A percentile compares a stretch with the other conserved stretches of the same genome.
phyloP scores from a whole-genome alignment of 2,113 vertebrate species.

The Phocoena phocoena region DNA sequence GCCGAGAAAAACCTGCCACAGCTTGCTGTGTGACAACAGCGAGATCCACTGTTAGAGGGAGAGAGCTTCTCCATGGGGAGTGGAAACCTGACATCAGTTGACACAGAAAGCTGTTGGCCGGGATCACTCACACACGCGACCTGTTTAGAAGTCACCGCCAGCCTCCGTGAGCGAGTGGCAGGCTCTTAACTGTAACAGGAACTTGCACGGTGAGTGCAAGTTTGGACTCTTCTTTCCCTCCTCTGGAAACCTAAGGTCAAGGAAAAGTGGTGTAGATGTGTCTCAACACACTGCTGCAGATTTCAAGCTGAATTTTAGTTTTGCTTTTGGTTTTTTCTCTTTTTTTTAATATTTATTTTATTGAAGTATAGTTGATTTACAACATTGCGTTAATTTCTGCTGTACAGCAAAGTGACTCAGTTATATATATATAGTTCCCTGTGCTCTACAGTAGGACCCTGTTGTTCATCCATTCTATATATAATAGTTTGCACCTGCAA shows the following conservation, averaged over 20 bases:
- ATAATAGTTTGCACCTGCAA: background rate
- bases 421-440: too few relatives aligned
- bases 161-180: background rate
- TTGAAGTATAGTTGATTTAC: too few relatives aligned
- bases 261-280: background rate
- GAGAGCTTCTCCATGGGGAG: background rate
- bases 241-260: background rate
- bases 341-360: too few relatives aligned
- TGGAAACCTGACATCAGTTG: background rate
- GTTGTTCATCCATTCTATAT: background rate
- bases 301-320: background rate
- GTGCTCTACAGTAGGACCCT: background rate
- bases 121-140: background rate
- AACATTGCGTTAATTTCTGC: too few relatives aligned
- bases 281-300: background rate
- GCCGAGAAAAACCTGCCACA: background rate
- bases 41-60: background rate
- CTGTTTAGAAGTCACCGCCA: background rate
- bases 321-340: background rate
- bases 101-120: background rate
- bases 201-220: background rate
- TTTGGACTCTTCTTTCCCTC: background rate
- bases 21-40: background rate
- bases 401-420: too few relatives aligned
- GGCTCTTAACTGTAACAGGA: background rate